Base-by-base conservation (phyloP, 1,140 invertebrate species). In the Portunus trituberculatus region DNA sequence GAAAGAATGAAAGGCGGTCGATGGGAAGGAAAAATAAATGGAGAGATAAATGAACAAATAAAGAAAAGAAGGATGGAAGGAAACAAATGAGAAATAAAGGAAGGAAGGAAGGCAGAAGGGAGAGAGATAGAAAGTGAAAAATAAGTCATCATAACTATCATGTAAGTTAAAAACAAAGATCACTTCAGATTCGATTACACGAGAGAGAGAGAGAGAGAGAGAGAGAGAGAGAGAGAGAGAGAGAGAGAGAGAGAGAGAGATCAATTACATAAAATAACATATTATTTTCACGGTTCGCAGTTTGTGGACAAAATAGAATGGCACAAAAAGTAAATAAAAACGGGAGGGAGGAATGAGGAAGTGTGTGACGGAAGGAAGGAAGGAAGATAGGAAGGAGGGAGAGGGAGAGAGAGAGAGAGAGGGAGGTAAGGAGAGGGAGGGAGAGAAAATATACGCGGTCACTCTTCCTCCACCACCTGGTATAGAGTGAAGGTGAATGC, bases 161-260 rank as follows among this genome's bases (percentile, higher is more conserved):
- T 1, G 39, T 39, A 39, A 39, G 39, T 39, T 2, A 39, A 39
- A 39, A 39, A 39, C 6, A 39, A 39, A 39, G 39, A 39, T 39
- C 1, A 39, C 6, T 39, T 39, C 39, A 39, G 6, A 1, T 39
- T 2, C 39, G 39, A 6, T 39, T 39, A 39, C 14, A 88, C 28
- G 45, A 90, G 45, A 90, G 45, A 90, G 45, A 90, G 88, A 45
- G 20, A 90, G 45, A 90, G 88, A 90, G 45, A 90, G 48, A 91
- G 48, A 91, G 39, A 46, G 29, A 59, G 90, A 46, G 39, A 86
- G 0, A 86, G 32, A 86, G 84, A 31, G 32, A 86, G 32, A 86
- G 84, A 31, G 32, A 31, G 28, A 91, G 28, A 48, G 29, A 91
- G 39, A 31, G 29, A 91, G 29, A 16, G 12, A 45, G 45, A 7